Percentiles rank a stretch among this genome's conserved stretches.
These are phyloP conservation scores for Cepphus grylle DNA, from an alignment of 2,113 vertebrate species.

Conservation along the genomic window DNA sequence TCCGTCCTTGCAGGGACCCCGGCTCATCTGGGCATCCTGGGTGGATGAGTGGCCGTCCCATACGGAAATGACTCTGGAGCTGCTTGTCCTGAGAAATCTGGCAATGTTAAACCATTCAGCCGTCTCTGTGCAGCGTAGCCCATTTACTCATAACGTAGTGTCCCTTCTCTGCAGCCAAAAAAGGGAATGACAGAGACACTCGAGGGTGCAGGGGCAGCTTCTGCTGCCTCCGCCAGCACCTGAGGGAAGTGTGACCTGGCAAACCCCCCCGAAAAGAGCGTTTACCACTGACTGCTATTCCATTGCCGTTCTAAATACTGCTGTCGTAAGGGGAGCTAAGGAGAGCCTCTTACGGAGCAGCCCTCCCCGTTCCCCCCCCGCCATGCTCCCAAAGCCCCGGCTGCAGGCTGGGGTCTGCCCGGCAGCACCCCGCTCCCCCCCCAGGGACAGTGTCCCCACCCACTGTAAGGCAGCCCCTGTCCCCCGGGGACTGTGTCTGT, in stretches of 20 bases:
- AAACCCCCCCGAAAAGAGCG: neutral
- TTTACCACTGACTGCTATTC: accelerated
- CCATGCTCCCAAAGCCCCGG: accelerated
- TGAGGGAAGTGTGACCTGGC: neutral
- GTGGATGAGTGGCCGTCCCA: neutral
- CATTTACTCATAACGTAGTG: accelerated
- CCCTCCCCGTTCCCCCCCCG: too few species aligned
- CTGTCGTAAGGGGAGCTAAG: accelerated
- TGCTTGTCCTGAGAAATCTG: neutral
- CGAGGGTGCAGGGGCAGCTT: neutral
- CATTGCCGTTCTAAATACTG: accelerated
- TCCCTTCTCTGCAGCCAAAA: neutral
- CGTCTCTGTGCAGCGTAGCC: accelerated
- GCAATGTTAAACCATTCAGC: accelerated
- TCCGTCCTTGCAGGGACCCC: neutral
- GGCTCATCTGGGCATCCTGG: accelerated
- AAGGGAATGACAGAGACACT: neutral
- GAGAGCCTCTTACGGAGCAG: accelerated
- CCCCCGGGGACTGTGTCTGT: too few species aligned
- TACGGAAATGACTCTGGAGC: neutral
- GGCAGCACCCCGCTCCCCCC: neutral
- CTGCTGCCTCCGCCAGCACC: neutral
- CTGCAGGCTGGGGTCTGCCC: neutral
- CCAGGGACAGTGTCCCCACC: neutral
- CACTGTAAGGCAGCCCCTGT: accelerated